Evolutionary conservation across 1,140 invertebrate species (phyloP).

Genomic region (Pseudomyrmex flavicornis): DNA sequence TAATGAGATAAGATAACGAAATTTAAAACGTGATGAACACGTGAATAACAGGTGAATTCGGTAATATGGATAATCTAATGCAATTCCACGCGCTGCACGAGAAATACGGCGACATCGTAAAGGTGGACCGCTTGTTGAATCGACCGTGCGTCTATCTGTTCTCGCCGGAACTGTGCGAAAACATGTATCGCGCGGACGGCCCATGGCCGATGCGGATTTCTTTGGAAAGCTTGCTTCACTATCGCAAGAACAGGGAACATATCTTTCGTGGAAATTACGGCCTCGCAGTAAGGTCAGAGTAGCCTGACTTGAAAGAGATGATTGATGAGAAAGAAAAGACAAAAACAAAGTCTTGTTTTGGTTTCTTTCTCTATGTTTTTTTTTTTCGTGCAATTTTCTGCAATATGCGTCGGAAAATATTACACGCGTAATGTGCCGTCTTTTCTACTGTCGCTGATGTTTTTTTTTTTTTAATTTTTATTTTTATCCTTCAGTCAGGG

Average conservation of each 20-base stretch:
- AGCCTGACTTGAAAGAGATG: too few species aligned
- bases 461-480: background rate
- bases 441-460: background rate
- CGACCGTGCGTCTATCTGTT: slow-evolving; percentile 74
- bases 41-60: slow-evolving; percentile 73
- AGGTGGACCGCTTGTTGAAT: slow-evolving; percentile 72
- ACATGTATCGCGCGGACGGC: slow-evolving; percentile 80
- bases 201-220: slow-evolving; percentile 76
- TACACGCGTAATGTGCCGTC: background rate
- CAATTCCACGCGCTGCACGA: slow-evolving; percentile 66
- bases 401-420: background rate
- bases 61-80: slow-evolving; percentile 44
- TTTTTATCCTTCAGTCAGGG: slow-evolving; percentile 83
- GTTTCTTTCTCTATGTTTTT: background rate
- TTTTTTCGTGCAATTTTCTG: background rate
- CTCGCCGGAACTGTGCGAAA: slow-evolving; percentile 74
- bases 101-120: slow-evolving; percentile 76
- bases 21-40: background rate
- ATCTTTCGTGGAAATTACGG: slow-evolving; percentile 75
- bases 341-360: background rate
- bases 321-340: background rate
- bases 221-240: slow-evolving; percentile 76
- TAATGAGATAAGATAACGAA: too few species aligned
- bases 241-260: slow-evolving; percentile 73
- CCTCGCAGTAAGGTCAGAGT: slow-evolving; percentile 72